These are phyloP conservation scores for Allobates femoralis DNA, from an alignment of 2,797 vertebrate genomes.

Conservation along the genomic window DNA sequence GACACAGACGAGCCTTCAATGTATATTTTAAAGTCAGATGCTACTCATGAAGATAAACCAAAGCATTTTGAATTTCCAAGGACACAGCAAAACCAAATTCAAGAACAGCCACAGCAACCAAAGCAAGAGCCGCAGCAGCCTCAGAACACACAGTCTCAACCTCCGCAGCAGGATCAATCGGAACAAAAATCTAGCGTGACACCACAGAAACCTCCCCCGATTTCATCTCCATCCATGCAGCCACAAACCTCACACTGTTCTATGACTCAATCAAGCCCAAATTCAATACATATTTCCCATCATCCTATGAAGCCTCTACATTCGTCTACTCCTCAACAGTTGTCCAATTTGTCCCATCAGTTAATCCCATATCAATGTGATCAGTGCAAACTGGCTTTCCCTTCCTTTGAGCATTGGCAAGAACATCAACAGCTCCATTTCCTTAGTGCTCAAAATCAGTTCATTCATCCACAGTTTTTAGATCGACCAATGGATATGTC, in stretches of 20 bases:
- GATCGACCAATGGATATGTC: constrained; percentile 96
- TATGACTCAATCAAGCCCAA: constrained; percentile 88
- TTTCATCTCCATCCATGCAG: constrained; percentile 85
- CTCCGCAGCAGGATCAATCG: constrained; percentile 65
- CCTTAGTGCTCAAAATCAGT: constrained; percentile 96
- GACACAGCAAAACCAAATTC: constrained; percentile 81
- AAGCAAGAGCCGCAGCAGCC: constrained; percentile 90
- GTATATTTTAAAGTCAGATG: constrained; percentile 79
- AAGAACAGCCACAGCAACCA: constrained; percentile 89
- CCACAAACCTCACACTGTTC: constrained; percentile 83
- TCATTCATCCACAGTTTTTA: constrained; percentile 96
- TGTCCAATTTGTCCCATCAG: constrained; percentile 89
- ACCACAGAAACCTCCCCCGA: constrained; percentile 84
- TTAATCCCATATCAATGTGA: constrained; percentile 98
- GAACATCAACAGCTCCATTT: constrained; percentile 99
- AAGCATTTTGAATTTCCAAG: constrained; percentile 89
- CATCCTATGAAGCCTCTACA: constrained; percentile 89
- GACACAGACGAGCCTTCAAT: constrained; percentile 88
- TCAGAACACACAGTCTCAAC: constrained; percentile 77
- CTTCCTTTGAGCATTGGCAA: constrained; percentile 98
- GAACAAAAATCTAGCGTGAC: constrained; percentile 86
- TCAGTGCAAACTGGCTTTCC: constrained; percentile 97
- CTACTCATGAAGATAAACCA: constrained; percentile 86
- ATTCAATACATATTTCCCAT: constrained; percentile 88
- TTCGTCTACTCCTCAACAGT: constrained; percentile 87